These are phyloP conservation scores for Benthosema pterotum DNA, from an alignment of 2,797 vertebrate genomes.

Conservation along the genomic window DNA sequence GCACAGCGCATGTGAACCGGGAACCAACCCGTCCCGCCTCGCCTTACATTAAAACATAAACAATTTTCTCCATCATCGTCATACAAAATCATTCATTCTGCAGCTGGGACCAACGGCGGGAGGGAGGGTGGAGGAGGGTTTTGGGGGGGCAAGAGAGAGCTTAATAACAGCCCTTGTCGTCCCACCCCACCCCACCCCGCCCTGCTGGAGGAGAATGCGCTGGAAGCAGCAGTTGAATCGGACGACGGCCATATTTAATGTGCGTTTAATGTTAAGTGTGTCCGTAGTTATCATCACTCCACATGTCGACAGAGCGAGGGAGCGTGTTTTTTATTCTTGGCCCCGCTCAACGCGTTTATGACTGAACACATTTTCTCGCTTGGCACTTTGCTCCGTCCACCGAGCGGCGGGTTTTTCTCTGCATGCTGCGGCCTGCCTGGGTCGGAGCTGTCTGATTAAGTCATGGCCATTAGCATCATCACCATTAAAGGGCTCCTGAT, in stretches of 20 bases:
- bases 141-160: no score
- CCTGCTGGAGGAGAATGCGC: constrained; percentile 78
- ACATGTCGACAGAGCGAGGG: constrained; percentile 46
- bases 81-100: constrained; percentile 21
- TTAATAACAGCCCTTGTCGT: no score
- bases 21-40: constrained; percentile 69
- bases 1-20: constrained; percentile 64
- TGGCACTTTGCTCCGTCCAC: constrained; percentile 50
- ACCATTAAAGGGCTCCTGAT: constrained; percentile 55
- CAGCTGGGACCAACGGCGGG: constrained; percentile 6
- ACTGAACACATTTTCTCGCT: constrained; percentile 46
- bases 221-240: constrained; percentile 84
- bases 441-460: constrained; percentile 63
- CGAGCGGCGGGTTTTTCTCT: neutral
- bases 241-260: constrained; percentile 41
- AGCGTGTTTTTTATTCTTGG: neutral
- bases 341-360: constrained; percentile 42
- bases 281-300: constrained; percentile 35
- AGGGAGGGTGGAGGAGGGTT: constrained; percentile 28
- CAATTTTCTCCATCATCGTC: constrained; percentile 19
- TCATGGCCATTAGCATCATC: constrained; percentile 65
- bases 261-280: constrained; percentile 56
- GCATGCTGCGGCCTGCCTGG: constrained; percentile 4
- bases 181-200: constrained; percentile 62
- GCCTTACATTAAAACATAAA: constrained; percentile 32